A percentile compares a stretch with the other conserved stretches of the same genome.
Conservation (phyloP, 1,140 invertebrate species). For the Bathynomus jamesi region DNA sequence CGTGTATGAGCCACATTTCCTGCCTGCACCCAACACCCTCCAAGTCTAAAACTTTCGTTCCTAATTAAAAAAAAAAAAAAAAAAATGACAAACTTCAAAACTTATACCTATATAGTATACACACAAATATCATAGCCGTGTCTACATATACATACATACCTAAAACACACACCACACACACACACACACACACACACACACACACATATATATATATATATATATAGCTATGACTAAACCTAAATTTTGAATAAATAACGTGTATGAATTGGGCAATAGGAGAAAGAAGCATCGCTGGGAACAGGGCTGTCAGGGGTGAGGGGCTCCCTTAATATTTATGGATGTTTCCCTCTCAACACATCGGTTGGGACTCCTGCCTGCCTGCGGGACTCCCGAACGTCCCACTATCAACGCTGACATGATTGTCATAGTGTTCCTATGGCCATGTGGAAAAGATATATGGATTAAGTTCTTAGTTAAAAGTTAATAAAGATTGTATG, state of each 20-base stretch:
- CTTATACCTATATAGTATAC: not conserved
- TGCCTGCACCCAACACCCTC: no score
- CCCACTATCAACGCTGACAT: not conserved
- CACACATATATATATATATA: not conserved
- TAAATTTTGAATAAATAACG: not conserved
- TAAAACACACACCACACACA: no score
- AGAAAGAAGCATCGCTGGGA: not conserved
- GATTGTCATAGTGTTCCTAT: not conserved
- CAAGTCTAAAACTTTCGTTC: no score
- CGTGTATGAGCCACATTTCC: no score
- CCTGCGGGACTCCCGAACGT: not conserved
- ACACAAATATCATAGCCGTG: no score
- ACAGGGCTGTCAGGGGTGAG: not conserved
- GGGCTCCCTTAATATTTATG: not conserved
- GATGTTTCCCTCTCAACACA: not conserved
- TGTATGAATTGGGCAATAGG: not conserved
- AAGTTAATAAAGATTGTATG: not conserved
- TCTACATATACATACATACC: not conserved
- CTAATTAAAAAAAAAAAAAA: not conserved
- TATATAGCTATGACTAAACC: not conserved
- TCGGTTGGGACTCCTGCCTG: not conserved
- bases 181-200: no score
- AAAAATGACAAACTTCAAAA: not conserved
- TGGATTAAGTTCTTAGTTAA: not conserved
- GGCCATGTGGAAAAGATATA: not conserved